Evolutionary conservation across 2,797 vertebrate species (phyloP), one percentile per base, ranked within the genome.

Genomic region (Acestrorhynchus altus): DNA sequence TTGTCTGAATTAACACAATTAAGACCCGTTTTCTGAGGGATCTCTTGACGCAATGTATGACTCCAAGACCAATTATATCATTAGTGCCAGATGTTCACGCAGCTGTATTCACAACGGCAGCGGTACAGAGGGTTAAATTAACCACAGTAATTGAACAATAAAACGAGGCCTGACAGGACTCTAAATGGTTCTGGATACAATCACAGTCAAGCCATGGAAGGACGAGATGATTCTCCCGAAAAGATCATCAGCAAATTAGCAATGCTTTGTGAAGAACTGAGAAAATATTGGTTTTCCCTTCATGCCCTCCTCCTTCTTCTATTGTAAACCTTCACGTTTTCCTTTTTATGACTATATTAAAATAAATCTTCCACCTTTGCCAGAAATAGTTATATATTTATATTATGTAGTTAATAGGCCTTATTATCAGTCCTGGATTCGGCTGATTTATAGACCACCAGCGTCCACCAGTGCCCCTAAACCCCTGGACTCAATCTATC

Each of bases 81-180:
- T 86, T 35, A 82, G 83, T 81, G 69, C 81, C 89, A 93, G 91
- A 90, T 93, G 91, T 92, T 93, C 84, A 47, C 74, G 72, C 87
- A 90, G 87, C 88, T 91, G 86, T 86, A 89, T 85, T 88, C 89
- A 85, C 72, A 88, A 85, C 68, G 74, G 86, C 80, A 83, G 79
- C 77, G 69, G 82, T 84, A 87, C 82, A 87, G 83, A 81, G 86
- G 83, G 78, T 91, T 89, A 83, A 89, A 84, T 90, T 81, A 86
- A 83, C 61, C 74, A 77, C 78, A 88, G 85, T 87, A 87, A 91
- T 88, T 88, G 85, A 90, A 88, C 87, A 85, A 81, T 81, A 78
- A 81, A 78, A 84, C 84, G 70, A 28, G 72, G 44, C 57, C 79
- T 74, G 81, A 83, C 57, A n/a, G 70, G 56, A 63, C 44, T 76